Evolutionary conservation across 2,888 invertebrate genomes (phyloP).

Genomic region (Thymelicus sylvestris): DNA sequence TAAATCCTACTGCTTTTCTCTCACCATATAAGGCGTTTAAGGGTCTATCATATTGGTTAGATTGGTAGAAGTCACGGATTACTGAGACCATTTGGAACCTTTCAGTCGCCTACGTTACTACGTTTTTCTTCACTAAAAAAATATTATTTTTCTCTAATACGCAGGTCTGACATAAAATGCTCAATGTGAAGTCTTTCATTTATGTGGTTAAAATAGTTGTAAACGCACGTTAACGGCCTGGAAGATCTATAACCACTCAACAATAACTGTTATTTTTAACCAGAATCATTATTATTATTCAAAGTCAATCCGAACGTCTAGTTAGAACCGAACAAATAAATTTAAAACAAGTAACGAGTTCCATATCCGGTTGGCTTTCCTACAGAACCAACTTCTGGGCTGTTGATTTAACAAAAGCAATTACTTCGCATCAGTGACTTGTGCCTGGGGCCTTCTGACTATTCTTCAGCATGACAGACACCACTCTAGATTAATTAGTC

Average conservation of each 20-base stretch:
- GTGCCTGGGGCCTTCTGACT: conserved; percentile 59
- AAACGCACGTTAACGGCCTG: no score
- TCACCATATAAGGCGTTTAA: no score
- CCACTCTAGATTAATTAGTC: conserved; percentile 76
- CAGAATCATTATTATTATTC: conserved; percentile 26
- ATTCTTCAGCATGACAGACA: conserved; percentile 80
- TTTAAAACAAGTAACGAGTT: conserved; percentile 38
- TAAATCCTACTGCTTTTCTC: no score
- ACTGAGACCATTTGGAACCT: no score
- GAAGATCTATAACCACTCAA: not conserved
- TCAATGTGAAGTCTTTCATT: no score
- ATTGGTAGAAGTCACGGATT: no score
- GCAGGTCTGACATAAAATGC: no score
- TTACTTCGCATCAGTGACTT: conserved; percentile 67
- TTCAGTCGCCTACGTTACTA: no score
- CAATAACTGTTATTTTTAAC: not conserved
- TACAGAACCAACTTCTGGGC: conserved; percentile 39
- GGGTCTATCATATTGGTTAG: no score
- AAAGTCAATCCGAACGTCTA: conserved; percentile 30
- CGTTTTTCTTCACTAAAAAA: no score
- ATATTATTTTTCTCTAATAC: no score
- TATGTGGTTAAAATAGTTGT: no score
- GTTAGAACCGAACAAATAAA: conserved; percentile 32
- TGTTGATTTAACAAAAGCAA: conserved; percentile 76
- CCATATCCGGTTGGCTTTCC: conserved; percentile 33